Conservation (phyloP, 1,140 invertebrate genomes). For the Papilio polytes region DNA sequence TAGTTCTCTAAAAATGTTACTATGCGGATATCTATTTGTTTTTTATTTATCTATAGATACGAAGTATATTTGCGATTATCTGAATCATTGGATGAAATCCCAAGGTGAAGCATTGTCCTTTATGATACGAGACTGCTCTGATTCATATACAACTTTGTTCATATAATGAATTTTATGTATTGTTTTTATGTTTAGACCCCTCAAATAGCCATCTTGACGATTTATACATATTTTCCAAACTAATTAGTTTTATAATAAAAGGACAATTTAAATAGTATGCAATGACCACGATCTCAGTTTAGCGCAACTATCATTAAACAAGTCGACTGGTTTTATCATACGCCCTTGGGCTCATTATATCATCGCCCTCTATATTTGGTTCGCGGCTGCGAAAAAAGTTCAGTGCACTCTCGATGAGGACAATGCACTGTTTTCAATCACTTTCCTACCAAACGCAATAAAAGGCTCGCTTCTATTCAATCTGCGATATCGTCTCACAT, state of each 20-base stretch:
- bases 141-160: background rate
- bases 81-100: background rate
- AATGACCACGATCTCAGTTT: background rate
- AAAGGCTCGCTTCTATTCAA: slow-evolving; percentile 41
- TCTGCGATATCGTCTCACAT: slow-evolving; percentile 48
- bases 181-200: background rate
- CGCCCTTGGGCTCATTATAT: slow-evolving; percentile 69
- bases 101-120: slow-evolving; percentile 13
- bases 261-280: background rate
- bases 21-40: slow-evolving; percentile 14
- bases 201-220: background rate
- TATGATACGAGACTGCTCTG: background rate
- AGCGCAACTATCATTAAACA: slow-evolving; percentile 49
- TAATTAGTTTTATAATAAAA: background rate
- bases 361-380: slow-evolving; percentile 63
- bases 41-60: slow-evolving; percentile 17
- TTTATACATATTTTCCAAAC: background rate
- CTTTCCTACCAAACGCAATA: slow-evolving; percentile 43
- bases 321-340: slow-evolving; percentile 59
- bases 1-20: slow-evolving; percentile 10
- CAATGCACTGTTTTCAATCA: slow-evolving; percentile 57
- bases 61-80: slow-evolving; percentile 24
- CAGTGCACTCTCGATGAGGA: slow-evolving; percentile 63
- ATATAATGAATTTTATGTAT: background rate
- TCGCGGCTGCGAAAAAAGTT: slow-evolving; percentile 63